Conservation (phyloP, 1,140 invertebrate species). For the Capitella teleta region DNA sequence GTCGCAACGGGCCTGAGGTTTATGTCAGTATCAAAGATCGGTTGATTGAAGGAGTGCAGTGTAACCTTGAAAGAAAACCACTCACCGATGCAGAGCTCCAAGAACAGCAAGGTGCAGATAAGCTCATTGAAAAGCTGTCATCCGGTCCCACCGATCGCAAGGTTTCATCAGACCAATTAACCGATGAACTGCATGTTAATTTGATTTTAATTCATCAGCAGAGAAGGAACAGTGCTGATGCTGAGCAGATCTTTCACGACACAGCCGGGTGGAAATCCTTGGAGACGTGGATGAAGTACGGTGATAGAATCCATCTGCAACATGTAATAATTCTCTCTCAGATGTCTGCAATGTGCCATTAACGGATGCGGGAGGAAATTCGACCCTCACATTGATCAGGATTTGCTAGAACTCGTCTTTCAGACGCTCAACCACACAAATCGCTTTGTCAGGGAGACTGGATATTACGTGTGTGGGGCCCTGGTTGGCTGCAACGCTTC, state of each 20-base stretch:
- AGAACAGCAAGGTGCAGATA: slow-evolving; percentile 24
- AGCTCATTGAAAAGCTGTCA: slow-evolving; percentile 27
- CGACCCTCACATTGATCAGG: slow-evolving; percentile 41
- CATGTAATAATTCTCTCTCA: slow-evolving; percentile 13
- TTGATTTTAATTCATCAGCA: background rate
- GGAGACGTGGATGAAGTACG: slow-evolving; percentile 50
- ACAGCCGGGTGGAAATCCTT: slow-evolving; percentile 50
- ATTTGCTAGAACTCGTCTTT: slow-evolving; percentile 46
- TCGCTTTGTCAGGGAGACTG: slow-evolving; percentile 50
- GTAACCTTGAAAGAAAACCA: slow-evolving; percentile 41
- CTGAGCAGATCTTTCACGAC: slow-evolving; percentile 47
- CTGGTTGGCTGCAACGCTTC: slow-evolving; percentile 38
- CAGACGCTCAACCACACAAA: slow-evolving; percentile 45
- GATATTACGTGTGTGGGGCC: slow-evolving; percentile 46
- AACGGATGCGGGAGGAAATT: slow-evolving; percentile 44
- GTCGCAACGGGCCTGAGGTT: slow-evolving; percentile 32
- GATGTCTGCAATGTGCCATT: slow-evolving; percentile 45
- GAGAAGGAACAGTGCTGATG: slow-evolving; percentile 26
- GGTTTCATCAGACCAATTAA: background rate
- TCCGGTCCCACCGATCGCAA: slow-evolving; percentile 17
- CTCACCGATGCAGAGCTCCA: slow-evolving; percentile 20
- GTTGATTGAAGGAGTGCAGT: slow-evolving; percentile 36
- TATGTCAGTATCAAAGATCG: slow-evolving; percentile 33
- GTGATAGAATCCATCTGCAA: background rate
- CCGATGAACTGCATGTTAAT: background rate